A percentile compares a stretch with the other conserved stretches of the same genome.
phyloP scores from a whole-genome alignment of 2,113 vertebrate species.

The Miniopterus natalensis region DNA sequence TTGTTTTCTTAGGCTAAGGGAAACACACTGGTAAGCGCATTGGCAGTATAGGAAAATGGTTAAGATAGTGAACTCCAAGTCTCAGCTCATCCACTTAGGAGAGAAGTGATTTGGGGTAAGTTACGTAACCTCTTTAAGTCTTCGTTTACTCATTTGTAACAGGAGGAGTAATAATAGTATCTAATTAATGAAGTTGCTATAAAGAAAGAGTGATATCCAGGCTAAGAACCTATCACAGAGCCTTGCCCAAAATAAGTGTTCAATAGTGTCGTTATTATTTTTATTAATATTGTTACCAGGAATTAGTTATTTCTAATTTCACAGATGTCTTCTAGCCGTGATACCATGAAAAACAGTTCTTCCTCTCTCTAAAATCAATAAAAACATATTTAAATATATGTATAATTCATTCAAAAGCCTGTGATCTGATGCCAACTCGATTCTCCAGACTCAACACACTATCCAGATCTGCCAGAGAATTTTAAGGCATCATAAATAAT shows the following conservation, averaged over 20 bases:
- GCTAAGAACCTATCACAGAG: not conserved
- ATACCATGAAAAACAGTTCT: not conserved
- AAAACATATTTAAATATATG: not conserved
- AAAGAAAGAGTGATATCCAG: not conserved
- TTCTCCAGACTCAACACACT: not conserved
- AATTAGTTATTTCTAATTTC: not conserved
- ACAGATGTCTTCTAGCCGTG: not conserved
- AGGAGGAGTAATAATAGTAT: not conserved
- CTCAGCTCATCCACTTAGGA: not conserved
- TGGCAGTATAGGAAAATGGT: not conserved
- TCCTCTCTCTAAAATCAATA: not conserved
- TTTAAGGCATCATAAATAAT: not conserved
- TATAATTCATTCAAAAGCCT: not conserved
- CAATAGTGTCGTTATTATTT: not conserved
- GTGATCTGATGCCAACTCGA: not conserved
- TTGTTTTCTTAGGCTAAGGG: not conserved
- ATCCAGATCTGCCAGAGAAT: not conserved
- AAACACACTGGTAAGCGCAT: not conserved
- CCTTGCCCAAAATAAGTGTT: not conserved
- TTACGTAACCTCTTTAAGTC: not conserved
- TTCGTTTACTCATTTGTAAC: conserved; percentile 29
- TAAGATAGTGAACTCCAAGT: not conserved
- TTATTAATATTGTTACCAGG: not conserved
- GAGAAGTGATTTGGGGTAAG: not conserved
- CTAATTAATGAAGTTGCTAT: not conserved